Evolutionary conservation across 2,797 vertebrate species (phyloP).

Genomic region (Myioborus melanocephalus): DNA sequence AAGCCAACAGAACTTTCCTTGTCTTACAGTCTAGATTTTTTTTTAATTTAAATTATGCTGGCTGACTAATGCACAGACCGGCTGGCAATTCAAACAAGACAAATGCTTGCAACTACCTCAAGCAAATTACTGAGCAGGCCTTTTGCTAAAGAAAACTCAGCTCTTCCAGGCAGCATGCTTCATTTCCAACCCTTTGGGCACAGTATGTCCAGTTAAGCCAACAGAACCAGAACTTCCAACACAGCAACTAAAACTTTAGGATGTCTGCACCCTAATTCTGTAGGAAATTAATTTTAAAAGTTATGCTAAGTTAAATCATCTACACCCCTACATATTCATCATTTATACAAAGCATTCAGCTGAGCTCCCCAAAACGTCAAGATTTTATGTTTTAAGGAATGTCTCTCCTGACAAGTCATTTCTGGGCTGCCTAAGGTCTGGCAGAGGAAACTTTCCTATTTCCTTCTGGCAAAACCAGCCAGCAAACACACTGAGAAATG

Average conservation of each 20-base stretch:
- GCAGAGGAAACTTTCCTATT: not conserved
- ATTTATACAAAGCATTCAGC: not conserved
- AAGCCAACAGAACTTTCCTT: constrained; percentile 31
- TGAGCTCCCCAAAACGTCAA: rapidly evolving
- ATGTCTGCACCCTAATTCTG: not conserved
- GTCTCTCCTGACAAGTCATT: not conserved
- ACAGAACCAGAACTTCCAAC: not conserved
- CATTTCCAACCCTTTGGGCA: not conserved
- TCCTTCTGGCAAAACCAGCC: not conserved
- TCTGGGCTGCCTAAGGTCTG: not conserved
- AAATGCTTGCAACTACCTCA: not conserved
- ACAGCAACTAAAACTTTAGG: not conserved
- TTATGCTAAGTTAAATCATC: rapidly evolving
- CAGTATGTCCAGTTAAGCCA: not conserved
- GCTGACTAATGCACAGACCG: constrained; percentile 42
- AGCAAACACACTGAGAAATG: not conserved
- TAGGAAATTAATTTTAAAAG: not conserved
- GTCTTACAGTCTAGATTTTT: not conserved
- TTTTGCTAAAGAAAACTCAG: constrained; percentile 1
- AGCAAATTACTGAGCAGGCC: not conserved
- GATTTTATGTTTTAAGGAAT: not conserved
- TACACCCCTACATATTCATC: not conserved
- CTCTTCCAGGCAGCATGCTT: not conserved
- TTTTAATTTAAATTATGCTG: not conserved
- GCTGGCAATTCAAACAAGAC: constrained; percentile 43